These are phyloP conservation scores for Plutomurus gul DNA, from an alignment of 1,140 invertebrate species.

Conservation along the genomic window DNA sequence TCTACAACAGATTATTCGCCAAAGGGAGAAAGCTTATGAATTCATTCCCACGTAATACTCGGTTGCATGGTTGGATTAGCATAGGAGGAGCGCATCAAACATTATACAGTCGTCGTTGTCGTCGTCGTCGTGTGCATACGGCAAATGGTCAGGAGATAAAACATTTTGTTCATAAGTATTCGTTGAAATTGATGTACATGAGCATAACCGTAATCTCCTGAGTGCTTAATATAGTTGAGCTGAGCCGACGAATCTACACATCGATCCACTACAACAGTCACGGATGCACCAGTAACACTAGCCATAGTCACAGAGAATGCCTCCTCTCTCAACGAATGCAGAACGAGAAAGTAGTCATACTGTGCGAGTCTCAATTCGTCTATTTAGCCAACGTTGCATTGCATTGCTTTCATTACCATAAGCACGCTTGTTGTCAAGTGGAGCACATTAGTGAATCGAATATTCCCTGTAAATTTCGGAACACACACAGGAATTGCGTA, in stretches of 20 bases:
- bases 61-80: background rate
- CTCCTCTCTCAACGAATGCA: too few species aligned
- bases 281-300: too few species aligned
- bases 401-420: too few species aligned
- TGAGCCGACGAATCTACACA: background rate
- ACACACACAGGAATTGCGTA: background rate
- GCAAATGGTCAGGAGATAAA: slow-evolving; percentile 5
- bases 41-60: too few species aligned
- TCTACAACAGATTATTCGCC: too few species aligned
- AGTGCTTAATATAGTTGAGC: background rate
- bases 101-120: too few species aligned
- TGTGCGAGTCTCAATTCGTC: too few species aligned
- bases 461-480: background rate
- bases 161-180: background rate
- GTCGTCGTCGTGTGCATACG: too few species aligned
- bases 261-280: background rate
- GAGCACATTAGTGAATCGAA: background rate
- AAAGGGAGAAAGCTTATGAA: too few species aligned
- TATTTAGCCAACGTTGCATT: too few species aligned
- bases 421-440: background rate
- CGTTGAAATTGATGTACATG: background rate
- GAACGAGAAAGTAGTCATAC: too few species aligned
- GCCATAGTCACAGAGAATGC: too few species aligned
- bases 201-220: background rate
- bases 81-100: background rate